Conservation (phyloP, 2,113 vertebrate genomes). For the Corydoras sp. region DNA sequence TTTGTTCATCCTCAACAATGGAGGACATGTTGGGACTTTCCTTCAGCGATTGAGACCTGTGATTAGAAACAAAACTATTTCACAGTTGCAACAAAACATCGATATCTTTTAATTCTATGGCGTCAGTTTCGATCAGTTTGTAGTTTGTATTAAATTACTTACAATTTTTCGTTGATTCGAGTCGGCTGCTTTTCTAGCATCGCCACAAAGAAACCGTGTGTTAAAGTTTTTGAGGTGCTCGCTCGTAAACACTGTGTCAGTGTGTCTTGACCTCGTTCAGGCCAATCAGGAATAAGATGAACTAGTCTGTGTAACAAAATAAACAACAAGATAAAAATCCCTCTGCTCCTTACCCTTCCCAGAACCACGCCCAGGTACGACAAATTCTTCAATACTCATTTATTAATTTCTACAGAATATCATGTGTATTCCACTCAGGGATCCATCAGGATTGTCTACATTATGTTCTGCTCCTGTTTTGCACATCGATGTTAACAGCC, state of each 20-base stretch:
- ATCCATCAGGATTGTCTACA: too few species aligned
- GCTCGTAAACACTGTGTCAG: conserved; percentile 81
- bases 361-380: too few species aligned
- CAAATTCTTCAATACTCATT: not conserved
- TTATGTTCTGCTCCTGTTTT: too few species aligned
- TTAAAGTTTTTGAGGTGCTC: conserved; percentile 69
- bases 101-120: not conserved
- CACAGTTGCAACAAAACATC: not conserved
- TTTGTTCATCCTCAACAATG: conserved; percentile 23
- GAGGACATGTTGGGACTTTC: not conserved
- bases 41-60: conserved; percentile 28
- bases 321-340: too few species aligned
- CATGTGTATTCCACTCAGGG: too few species aligned
- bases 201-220: conserved; percentile 87
- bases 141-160: not conserved
- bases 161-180: not conserved
- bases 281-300: conserved; percentile 73
- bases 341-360: too few species aligned
- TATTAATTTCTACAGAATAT: not conserved
- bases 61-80: not conserved
- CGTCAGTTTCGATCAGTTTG: not conserved
- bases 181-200: conserved; percentile 69
- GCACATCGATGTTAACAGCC: too few species aligned
- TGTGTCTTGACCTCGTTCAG: conserved; percentile 70
- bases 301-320: conserved; percentile 62